Evolutionary conservation across 2,113 vertebrate genomes (phyloP).

Genomic region (Nyctibius bracteatus): DNA sequence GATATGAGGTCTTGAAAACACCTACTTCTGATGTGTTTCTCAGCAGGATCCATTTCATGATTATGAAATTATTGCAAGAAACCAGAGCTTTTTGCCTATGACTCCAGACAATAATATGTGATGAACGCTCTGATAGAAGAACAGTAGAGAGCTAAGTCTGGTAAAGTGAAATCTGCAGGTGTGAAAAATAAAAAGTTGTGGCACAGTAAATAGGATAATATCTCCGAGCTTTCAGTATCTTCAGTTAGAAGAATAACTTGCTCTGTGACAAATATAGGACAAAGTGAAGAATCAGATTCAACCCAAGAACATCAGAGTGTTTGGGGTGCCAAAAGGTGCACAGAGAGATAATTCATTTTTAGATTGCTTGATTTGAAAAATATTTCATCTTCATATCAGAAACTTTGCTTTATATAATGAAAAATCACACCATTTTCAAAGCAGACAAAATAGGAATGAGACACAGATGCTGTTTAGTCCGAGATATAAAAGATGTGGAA

Average conservation of each 20-base stretch:
- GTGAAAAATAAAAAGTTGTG: slow-evolving; percentile 7
- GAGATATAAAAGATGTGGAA: background rate
- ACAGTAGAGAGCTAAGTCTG: background rate
- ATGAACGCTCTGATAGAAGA: background rate
- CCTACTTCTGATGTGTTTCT: background rate
- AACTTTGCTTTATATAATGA: background rate
- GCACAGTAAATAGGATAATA: background rate
- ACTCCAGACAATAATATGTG: background rate
- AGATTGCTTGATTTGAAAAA: background rate
- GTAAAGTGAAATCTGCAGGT: background rate
- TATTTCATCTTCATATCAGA: slow-evolving; percentile 17
- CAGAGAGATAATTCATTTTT: slow-evolving; percentile 1
- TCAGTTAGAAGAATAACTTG: background rate
- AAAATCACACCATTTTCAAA: background rate
- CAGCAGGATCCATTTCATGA: background rate
- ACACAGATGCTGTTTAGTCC: background rate
- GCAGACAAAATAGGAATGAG: background rate
- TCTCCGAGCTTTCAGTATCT: background rate
- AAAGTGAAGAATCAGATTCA: slow-evolving; percentile 12
- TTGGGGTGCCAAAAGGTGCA: background rate
- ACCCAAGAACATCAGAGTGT: background rate
- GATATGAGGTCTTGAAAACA: background rate
- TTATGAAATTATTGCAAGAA: background rate
- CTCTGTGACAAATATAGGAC: background rate
- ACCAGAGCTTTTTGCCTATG: background rate